Evolutionary conservation across 37 sponge, comb jelly and placozoan genomes (phyloP), one percentile per base, ranked within the genome.

Genomic region (Lycopodina hypogea): DNA sequence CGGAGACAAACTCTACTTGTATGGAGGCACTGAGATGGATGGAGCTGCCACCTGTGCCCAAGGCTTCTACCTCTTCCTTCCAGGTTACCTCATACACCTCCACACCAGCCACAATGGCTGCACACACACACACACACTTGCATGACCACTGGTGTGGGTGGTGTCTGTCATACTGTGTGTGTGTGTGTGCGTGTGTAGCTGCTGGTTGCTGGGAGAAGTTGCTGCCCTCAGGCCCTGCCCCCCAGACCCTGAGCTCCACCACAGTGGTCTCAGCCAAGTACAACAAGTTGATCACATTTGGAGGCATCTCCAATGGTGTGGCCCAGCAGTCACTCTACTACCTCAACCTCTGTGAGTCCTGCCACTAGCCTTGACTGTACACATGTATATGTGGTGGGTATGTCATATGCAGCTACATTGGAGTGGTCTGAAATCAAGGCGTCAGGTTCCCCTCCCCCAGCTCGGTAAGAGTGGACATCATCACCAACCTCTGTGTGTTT

Each of bases 231-330:
- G 91, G 91, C 26, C 1, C 17, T 41, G 72, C 83, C 22, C 91
- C 91, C 12, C 17, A 22, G 29, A 79, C 87, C 1, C 55, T 56
- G 74, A 86, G 87, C 36, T 68, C 71, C 14, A 57, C 76, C 9
- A 56, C 56, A 60, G 86, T 81, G 65, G 79, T 86, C 29, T n/a
- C n/a, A n/a, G 42, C 41, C 26, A 26, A 58, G 22, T 75, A 74
- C 6, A 66, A 60, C 26, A 74, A 68, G 56, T 18, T 91, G n/a
- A 56, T 86, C 38, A 85, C 83, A 3, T 91, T 91, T 79, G 91
- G 91, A 53, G 91, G 91, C 33, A 74, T 91, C n/a, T 61, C 83
- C 28, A 53, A 68, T 11, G 84, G 84, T 29, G 40, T 86, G 28
- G 87, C 87, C 3, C 51, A 78, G 28, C 78, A 86, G 52, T 56